Base-by-base conservation (phyloP, 2,888 invertebrate genomes). In the Micoletzkya japonica region DNA sequence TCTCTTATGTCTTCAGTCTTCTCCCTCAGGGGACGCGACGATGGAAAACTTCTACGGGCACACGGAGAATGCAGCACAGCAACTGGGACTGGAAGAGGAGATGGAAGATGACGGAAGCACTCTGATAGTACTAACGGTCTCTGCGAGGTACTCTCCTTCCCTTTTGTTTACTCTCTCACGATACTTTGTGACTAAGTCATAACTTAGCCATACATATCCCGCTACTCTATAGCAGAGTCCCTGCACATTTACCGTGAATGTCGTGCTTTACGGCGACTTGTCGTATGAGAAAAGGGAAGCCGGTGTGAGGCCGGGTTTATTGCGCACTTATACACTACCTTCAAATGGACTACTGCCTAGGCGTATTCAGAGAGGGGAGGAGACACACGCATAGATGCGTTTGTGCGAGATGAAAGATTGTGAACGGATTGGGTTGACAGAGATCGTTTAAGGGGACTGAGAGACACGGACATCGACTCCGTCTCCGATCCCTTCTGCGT, bases 401-500 rank as follows among this genome's bases (percentile, higher is more conserved):
- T n/a, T n/a, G n/a, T n/a, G n/a, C n/a, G n/a, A n/a, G n/a, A n/a
- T n/a, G n/a, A n/a, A n/a, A n/a, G n/a, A n/a, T n/a, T n/a, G n/a
- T n/a, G n/a, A n/a, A n/a, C n/a, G n/a, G n/a, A n/a, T n/a, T n/a
- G n/a, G n/a, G n/a, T n/a, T n/a, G 24, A 56, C 17, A 30, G 17
- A 7, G 20, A 56, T 17, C 4, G 28, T 74, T 79, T 32, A 59
- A 81, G 81, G 58, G 75, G 82, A 57, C 71, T 81, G 24, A 70
- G 74, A 26, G 81, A 81, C 64, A 69, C 74, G 6, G 76, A 82
- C 64, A 75, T 77, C 14, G 82, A 81, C 32, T 76, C 73, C 17
- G 75, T 73, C n/a, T 76, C 75, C 36, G 81, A 81, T 59, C 81
- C 81, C 1, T 81, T 76, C 67, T 79, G 79, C 50, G 70, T 79